phyloP scores from a whole-genome alignment of 2,113 vertebrate species.

The Lota lota region DNA sequence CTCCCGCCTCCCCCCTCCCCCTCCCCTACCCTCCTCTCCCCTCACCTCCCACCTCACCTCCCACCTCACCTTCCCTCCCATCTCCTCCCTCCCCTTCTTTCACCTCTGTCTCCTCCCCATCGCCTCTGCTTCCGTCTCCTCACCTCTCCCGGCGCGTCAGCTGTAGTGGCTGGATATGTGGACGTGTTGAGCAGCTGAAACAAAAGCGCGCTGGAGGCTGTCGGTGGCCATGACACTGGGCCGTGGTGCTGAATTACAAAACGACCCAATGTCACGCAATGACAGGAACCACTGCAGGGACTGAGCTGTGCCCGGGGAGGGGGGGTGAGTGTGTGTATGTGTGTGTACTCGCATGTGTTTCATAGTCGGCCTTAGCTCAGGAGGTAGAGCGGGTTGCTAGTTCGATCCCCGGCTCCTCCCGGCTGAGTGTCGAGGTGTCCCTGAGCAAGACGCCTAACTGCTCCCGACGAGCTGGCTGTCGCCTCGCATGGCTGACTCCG shows the following conservation, averaged over 20 bases:
- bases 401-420: no score
- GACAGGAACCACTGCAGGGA: conserved; percentile 43
- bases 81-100: no score
- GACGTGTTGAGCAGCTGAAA: conserved; percentile 27
- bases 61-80: not conserved
- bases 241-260: conserved; percentile 59
- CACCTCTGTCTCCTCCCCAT: not conserved
- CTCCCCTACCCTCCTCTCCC: no score
- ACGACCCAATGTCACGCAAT: conserved; percentile 56
- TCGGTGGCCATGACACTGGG: conserved; percentile 30
- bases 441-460: no score
- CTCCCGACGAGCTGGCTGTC: no score
- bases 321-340: not conserved
- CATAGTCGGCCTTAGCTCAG: no score
- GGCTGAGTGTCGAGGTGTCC: no score
- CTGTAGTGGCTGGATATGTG: conserved; percentile 29
- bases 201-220: conserved; percentile 31
- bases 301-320: conserved; percentile 9
- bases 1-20: no score
- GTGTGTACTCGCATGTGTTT: not conserved
- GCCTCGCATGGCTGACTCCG: no score
- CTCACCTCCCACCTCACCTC: no score
- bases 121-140: not conserved
- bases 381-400: no score
- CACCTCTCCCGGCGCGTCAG: conserved; percentile 19